These are phyloP conservation scores for Sphyrna mokarran DNA, from an alignment of 2,113 vertebrate genomes.

Conservation along the genomic window DNA sequence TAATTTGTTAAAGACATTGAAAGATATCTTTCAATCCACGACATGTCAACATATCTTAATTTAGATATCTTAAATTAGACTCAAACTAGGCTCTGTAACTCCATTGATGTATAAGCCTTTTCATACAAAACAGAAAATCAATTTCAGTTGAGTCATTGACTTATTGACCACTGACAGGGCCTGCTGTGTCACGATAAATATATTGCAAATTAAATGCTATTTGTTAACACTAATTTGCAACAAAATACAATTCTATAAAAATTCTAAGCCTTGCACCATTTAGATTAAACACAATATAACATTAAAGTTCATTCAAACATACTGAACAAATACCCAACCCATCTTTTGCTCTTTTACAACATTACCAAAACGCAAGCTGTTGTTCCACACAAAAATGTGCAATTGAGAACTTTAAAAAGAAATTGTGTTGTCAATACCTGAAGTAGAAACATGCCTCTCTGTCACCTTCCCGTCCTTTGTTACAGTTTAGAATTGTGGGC, in stretches of 20 bases:
- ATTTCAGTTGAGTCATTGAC: not conserved
- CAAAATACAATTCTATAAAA: not conserved
- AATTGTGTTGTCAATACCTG: conserved; percentile 59
- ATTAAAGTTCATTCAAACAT: not conserved
- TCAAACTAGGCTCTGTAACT: not conserved
- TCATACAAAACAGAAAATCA: not conserved
- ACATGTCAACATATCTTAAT: not conserved
- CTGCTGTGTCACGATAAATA: not conserved
- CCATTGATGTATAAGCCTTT: not conserved
- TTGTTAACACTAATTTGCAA: not conserved
- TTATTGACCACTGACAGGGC: not conserved
- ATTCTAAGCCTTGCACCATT: not conserved
- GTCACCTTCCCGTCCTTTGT: conserved; percentile 68
- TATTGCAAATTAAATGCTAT: not conserved
- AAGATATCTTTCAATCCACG: not conserved
- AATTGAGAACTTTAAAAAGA: not conserved
- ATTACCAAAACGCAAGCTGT: not conserved
- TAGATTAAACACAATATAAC: not conserved
- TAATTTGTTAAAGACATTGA: not conserved
- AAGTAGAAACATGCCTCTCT: conserved; percentile 76
- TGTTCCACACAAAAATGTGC: no score
- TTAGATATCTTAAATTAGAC: not conserved
- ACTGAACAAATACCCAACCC: not conserved
- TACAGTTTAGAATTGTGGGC: conserved; percentile 67
- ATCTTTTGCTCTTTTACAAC: not conserved